Percentiles rank a stretch among this genome's conserved stretches.
Evolutionary conservation across 2,797 vertebrate species (phyloP).

Genomic region (Xyrichtys novacula): DNA sequence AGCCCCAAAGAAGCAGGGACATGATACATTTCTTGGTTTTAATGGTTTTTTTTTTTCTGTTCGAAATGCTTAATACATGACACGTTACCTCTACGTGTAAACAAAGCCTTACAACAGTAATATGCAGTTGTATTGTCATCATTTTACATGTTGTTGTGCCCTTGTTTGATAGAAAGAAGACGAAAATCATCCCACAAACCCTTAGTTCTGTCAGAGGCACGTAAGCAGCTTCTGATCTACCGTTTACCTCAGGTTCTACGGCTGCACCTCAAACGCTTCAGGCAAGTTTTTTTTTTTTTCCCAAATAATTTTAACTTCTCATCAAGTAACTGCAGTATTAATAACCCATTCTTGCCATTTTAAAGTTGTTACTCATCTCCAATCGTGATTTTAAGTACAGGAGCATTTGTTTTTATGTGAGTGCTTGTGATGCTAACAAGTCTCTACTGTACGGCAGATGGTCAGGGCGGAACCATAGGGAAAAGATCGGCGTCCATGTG

Average conservation of each 20-base stretch:
- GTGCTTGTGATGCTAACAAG: slow-evolving; percentile 32
- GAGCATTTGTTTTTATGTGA: background rate
- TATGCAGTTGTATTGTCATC: background rate
- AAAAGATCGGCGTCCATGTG: slow-evolving; percentile 99
- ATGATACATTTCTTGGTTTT: slow-evolving; percentile 7
- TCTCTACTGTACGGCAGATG: slow-evolving; percentile 86
- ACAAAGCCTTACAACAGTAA: slow-evolving; percentile 1
- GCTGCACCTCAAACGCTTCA: slow-evolving; percentile 99
- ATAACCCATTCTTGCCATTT: background rate
- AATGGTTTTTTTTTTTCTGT: background rate
- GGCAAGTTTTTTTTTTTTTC: slow-evolving; percentile 80
- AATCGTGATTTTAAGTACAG: background rate
- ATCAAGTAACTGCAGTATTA: background rate
- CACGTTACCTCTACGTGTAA: background rate
- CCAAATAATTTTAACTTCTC: background rate
- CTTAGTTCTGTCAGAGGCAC: slow-evolving; percentile 95
- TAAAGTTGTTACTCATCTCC: background rate
- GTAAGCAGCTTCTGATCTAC: slow-evolving; percentile 99
- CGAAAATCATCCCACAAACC: slow-evolving; percentile 97
- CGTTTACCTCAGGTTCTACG: slow-evolving; percentile 99
- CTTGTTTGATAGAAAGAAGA: slow-evolving; percentile 87
- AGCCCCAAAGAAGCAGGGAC: slow-evolving; percentile 3
- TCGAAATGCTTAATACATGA: background rate
- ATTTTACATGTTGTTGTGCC: slow-evolving; percentile 16
- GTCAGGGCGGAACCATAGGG: slow-evolving; percentile 99